Evolutionary conservation across 2,797 vertebrate genomes (phyloP).

Genomic region (Propithecus deckenii): DNA sequence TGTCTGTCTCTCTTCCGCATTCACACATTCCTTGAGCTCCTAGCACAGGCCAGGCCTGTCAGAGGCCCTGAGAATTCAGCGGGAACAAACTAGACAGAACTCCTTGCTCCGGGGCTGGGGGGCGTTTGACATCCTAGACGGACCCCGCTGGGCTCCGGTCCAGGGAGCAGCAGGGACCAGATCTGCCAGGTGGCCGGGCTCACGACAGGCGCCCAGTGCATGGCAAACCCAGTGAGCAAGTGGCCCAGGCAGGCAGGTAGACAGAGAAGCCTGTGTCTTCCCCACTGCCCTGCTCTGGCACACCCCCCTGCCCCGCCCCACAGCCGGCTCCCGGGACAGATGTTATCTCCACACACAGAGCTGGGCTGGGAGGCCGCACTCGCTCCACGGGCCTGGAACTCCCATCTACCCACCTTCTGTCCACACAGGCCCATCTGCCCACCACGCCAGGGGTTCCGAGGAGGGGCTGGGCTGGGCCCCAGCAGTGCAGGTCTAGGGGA

Average conservation of each 20-base stretch:
- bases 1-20: background rate
- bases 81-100: background rate
- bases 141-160: background rate
- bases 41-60: too few species aligned
- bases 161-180: background rate
- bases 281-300: background rate
- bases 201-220: background rate
- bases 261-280: background rate
- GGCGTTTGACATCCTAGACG: background rate
- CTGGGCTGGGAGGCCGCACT: too few species aligned
- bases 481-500: background rate
- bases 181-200: background rate
- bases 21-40: background rate
- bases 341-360: background rate
- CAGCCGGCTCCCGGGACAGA: background rate
- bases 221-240: background rate
- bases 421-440: background rate
- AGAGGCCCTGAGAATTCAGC: background rate
- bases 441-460: background rate
- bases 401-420: background rate
- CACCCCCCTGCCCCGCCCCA: too few species aligned
- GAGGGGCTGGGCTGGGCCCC: background rate
- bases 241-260: background rate
- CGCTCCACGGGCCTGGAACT: background rate
- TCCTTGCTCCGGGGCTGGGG: background rate